Evolutionary conservation across 2,113 vertebrate species (phyloP).

Genomic region (Toxotes jaculatrix): DNA sequence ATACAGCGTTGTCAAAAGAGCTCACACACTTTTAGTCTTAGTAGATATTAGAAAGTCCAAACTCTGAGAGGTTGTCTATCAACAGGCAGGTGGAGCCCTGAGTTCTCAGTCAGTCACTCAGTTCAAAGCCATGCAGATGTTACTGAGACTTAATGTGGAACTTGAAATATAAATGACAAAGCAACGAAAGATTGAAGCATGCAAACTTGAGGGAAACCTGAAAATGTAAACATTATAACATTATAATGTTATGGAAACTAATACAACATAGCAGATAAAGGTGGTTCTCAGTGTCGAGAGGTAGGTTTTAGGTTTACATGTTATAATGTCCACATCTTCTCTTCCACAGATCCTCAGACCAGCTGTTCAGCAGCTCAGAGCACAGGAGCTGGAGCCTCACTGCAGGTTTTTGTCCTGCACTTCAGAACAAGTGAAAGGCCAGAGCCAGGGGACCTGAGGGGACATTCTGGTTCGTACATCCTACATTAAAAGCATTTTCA

Average conservation of each 20-base stretch:
- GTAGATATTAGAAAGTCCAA: background rate
- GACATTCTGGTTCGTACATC: background rate
- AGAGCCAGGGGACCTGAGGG: background rate
- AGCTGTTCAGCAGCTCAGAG: background rate
- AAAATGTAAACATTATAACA: background rate
- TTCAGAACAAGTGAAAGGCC: slow-evolving; percentile 5
- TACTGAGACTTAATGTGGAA: no score
- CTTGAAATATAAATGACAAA: no score
- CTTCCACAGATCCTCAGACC: background rate
- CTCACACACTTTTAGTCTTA: no score
- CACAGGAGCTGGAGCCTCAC: slow-evolving; percentile 1
- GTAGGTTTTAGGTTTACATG: background rate
- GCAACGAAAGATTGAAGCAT: no score
- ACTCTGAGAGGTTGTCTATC: background rate
- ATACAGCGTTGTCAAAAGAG: no score
- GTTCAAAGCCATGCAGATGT: no score
- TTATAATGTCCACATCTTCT: background rate
- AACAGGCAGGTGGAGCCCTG: background rate
- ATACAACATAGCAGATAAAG: background rate
- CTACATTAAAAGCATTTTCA: slow-evolving; percentile 8
- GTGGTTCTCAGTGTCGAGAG: background rate
- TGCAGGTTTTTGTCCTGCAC: background rate
- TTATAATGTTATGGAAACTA: background rate
- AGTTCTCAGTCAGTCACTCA: background rate
- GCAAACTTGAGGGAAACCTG: no score